phyloP scores from a whole-genome alignment of 2,797 vertebrate genomes.

The Spinus olivaceus region DNA sequence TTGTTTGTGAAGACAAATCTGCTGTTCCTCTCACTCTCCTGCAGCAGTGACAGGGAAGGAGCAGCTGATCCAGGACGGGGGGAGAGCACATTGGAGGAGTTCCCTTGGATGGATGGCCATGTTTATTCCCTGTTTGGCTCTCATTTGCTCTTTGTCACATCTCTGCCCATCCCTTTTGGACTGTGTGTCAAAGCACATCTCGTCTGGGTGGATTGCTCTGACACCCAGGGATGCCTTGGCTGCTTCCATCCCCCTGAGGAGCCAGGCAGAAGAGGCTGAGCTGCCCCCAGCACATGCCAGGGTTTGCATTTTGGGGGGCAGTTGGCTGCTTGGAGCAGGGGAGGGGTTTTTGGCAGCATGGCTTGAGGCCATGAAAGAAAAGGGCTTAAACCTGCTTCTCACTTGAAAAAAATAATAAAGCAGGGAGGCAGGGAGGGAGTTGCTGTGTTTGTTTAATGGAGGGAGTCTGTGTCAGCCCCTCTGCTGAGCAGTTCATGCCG shows the following conservation, averaged over 20 bases:
- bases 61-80: background rate
- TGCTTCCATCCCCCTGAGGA: background rate
- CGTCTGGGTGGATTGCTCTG: background rate
- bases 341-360: background rate
- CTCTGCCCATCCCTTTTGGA: background rate
- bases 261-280: background rate
- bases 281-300: background rate
- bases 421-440: background rate
- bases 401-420: background rate
- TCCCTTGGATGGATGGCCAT: background rate
- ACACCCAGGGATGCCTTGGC: background rate
- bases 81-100: background rate
- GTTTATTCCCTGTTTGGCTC: background rate
- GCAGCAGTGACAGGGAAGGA: background rate
- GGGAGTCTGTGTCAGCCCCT: background rate
- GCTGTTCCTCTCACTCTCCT: background rate
- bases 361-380: background rate
- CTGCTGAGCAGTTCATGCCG: slow-evolving; percentile 3
- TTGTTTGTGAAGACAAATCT: no score
- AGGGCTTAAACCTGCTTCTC: background rate
- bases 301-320: background rate
- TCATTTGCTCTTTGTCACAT: background rate
- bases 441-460: slow-evolving; percentile 41
- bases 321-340: background rate
- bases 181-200: background rate